Evolutionary conservation across 2,113 vertebrate species (phyloP).

Genomic region (Stictonetta naevosa): DNA sequence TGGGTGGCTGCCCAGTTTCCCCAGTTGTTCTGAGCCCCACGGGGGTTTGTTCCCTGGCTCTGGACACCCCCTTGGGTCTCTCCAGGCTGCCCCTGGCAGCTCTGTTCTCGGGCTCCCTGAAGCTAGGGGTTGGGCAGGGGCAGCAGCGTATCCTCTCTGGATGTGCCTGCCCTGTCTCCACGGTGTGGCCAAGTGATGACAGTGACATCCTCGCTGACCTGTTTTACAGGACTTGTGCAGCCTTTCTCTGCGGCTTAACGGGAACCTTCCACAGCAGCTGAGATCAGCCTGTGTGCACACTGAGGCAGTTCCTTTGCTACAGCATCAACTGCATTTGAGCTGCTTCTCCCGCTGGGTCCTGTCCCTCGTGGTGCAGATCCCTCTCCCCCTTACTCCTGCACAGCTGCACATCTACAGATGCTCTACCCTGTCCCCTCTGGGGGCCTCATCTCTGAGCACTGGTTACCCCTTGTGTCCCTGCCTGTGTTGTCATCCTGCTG

Average conservation of each 20-base stretch:
- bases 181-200: neutral
- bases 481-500: neutral
- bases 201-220: neutral
- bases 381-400: neutral
- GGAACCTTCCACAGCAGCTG: neutral
- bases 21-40: neutral
- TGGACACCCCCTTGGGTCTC: neutral
- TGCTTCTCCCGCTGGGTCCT: neutral
- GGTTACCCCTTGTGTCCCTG: neutral
- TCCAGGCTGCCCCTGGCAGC: neutral
- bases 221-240: neutral
- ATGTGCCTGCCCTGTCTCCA: neutral
- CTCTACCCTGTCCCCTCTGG: fast-evolving
- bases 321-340: neutral
- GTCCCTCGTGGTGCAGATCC: neutral
- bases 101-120: neutral
- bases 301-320: neutral
- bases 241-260: neutral
- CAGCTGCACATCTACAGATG: neutral
- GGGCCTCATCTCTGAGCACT: neutral
- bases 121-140: neutral
- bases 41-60: neutral
- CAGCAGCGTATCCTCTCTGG: neutral
- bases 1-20: neutral
- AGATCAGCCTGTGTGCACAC: neutral